A percentile compares a stretch with the other conserved stretches of the same genome.
These are phyloP conservation scores for Telmatochromis bifrenatus DNA, from an alignment of 2,113 vertebrate genomes.

Conservation along the genomic window DNA sequence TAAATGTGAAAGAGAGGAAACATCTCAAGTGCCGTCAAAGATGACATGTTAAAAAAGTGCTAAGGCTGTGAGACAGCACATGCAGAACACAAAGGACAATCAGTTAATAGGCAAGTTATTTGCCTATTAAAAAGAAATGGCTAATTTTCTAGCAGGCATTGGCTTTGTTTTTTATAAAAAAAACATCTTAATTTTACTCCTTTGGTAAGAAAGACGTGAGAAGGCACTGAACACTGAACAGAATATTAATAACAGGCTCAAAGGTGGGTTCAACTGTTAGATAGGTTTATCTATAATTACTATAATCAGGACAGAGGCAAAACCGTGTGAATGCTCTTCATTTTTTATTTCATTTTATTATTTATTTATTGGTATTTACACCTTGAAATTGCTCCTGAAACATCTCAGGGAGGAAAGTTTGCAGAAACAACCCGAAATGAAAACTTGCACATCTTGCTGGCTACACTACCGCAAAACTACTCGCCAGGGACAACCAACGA, in stretches of 20 bases:
- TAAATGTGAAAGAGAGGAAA: not conserved
- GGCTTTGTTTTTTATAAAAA: not conserved
- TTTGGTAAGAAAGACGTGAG: not conserved
- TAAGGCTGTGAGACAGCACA: not conserved
- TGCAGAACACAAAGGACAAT: not conserved
- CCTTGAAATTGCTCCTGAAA: not conserved
- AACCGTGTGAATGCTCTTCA: too few relatives aligned
- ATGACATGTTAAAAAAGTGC: not conserved
- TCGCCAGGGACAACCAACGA: not conserved
- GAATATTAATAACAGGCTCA: not conserved
- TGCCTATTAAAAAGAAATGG: not conserved
- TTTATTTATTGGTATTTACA: not conserved
- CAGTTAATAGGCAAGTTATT: not conserved
- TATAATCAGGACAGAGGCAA: not conserved
- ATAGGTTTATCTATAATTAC: not conserved
- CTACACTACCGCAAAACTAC: not conserved
- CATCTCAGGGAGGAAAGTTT: not conserved
- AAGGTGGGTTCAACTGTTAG: not conserved
- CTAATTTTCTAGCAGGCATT: not conserved
- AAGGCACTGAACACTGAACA: not conserved
- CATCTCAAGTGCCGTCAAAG: not conserved
- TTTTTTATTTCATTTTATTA: rapidly evolving
- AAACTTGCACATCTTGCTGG: not conserved
- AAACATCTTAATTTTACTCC: not conserved
- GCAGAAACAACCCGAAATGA: not conserved